Base-by-base conservation (phyloP, 2,797 vertebrate species). In the Siniperca scherzeri region DNA sequence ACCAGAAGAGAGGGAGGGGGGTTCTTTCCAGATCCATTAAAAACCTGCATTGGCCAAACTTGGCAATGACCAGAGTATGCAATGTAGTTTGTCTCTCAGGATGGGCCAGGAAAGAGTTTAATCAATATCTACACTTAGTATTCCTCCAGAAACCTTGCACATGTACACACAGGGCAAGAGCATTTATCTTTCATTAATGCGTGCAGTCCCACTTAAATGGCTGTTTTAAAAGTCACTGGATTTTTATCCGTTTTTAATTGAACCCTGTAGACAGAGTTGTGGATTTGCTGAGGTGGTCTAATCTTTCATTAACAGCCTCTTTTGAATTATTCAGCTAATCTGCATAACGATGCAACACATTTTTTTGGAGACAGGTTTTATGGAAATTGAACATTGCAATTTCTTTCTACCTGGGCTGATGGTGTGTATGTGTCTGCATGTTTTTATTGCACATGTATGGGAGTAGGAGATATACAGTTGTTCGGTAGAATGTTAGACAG, bases 171-270 rank as follows among this genome's bases (percentile, higher is more conserved):
- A 80, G 87, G 89, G 87, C 86, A 74, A 57, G 57, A 81, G 73
- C 94, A 89, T 93, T 94, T 94, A 93, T 93, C 91, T 93, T 94
- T 93, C 90, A 92, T 95, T 93, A 95, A 94, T 90, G 81, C 83
- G 87, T 65, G 82, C 79, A 81, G 87, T 84, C 66, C 74, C 77
- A 73, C 87, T 88, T 91, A 88, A 91, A 93, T 90, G 84, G 86
- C 85, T 89, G 87, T 90, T 92, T 91, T 82, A 91, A 91, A 95
- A 94, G 84, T 87, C 89, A 79, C 91, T 82, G 74, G 80, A 90
- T 94, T 91, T 94, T 93, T 92, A 93, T 95, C 91, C 70, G 9
- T 89, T 82, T 94, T 94, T 94, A 95, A 95, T 94, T 93, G 93
- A 93, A 94, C 91, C 88, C 83, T 75, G 83, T 89, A 91, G 91